Base-by-base conservation (phyloP, 2,113 vertebrate species). In the Bettongia penicillata region DNA sequence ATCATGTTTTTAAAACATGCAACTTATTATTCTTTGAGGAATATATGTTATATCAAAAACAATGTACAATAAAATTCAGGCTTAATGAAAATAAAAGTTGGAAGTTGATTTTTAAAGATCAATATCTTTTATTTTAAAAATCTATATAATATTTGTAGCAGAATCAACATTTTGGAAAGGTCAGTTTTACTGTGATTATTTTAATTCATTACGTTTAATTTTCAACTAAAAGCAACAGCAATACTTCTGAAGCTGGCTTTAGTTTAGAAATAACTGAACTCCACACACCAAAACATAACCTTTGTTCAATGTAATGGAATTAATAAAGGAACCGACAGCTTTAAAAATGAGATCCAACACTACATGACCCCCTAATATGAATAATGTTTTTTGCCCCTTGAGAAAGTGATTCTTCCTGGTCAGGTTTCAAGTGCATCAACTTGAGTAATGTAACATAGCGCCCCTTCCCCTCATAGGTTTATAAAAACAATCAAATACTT, bases 321-420 rank as follows among this genome's bases (percentile, higher is more conserved):
- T 93, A 94, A 93, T 93, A 37, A 89, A 47, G 84, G 61, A 14
- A 16, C 0, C 91, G 48, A 51, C 0, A 48, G n/a, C 8, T 96
- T 90, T 94, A 25, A 93, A 95, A 97, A 96, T 92, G 1, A 93
- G 91, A 43, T 57, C 5, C 26, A 96, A 92, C 55, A 77, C 2
- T 91, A 23, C 31, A 28, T 16, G 1, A 92, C 19, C 12, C 53
- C 52, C n/a, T 94, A 55, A 55, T 51, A 93, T 1, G 91, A 97
- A 94, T 95, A 96, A 53, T 77, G 55, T 12, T 77, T 77, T 94
- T 89, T 47, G 11, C 26, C 25, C 57, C 43, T 61, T 24, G 55
- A 96, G 55, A 96, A 97, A 96, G 49, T 93, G 61, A 90, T 94
- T 91, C 55, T 94, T 97, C 93, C 92, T 96, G 90, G 53, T 93